Evolutionary conservation across 2,113 vertebrate genomes (phyloP).

Genomic region (Cyanocitta stelleri): DNA sequence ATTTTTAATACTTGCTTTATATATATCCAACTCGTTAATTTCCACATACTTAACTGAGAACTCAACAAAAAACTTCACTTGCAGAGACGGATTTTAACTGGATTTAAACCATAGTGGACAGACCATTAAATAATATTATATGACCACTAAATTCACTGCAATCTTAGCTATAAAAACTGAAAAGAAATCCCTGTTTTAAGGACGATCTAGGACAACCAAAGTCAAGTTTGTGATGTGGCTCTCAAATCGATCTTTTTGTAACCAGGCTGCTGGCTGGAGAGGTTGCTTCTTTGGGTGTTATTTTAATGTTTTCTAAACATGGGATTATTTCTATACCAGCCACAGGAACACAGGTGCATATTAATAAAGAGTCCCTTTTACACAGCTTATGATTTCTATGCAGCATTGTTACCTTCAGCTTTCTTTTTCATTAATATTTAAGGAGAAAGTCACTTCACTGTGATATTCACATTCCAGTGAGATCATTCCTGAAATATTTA

Average conservation of each 20-base stretch:
- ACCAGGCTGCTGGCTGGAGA: background rate
- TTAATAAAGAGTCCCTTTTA: background rate
- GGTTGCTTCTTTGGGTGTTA: background rate
- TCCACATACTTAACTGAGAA: background rate
- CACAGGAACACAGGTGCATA: background rate
- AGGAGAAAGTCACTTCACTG: background rate
- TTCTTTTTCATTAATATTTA: constrained; percentile 49
- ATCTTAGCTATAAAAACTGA: background rate
- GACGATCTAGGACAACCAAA: background rate
- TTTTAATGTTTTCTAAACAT: background rate
- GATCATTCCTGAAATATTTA: constrained; percentile 52
- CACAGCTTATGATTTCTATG: background rate
- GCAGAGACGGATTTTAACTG: background rate
- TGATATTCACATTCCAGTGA: constrained; percentile 10
- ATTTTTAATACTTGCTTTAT: background rate
- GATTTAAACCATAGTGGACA: background rate
- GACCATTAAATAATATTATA: background rate
- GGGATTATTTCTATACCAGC: background rate
- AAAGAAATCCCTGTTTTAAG: background rate
- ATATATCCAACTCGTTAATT: background rate
- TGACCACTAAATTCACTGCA: background rate
- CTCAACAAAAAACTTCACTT: background rate
- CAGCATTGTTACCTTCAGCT: background rate
- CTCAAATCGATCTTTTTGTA: background rate
- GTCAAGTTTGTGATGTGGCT: background rate